These are phyloP conservation scores for Scaptomyza reducta DNA, from an alignment of 2,888 invertebrate genomes.

Conservation along the genomic window DNA sequence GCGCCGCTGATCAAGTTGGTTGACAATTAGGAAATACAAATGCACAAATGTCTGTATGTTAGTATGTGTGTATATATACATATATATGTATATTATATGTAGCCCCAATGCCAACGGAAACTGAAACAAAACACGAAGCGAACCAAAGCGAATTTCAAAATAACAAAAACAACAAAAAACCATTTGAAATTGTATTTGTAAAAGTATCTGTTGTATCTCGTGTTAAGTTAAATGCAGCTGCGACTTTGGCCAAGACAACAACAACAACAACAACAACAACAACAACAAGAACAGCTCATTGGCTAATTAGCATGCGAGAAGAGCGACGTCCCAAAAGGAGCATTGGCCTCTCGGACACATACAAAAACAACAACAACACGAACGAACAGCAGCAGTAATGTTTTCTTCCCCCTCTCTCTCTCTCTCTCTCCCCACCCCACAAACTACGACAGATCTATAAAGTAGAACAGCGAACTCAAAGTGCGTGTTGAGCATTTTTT, in stretches of 20 bases:
- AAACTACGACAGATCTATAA: constrained; percentile 23
- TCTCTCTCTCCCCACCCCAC: neutral
- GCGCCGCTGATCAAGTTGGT: constrained; percentile 6
- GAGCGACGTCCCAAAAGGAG: constrained; percentile 32
- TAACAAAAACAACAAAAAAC: neutral
- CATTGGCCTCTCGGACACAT: constrained; percentile 53
- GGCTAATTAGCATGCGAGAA: constrained; percentile 67
- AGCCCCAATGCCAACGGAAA: constrained; percentile 39
- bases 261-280: neutral
- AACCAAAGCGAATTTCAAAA: constrained; percentile 26
- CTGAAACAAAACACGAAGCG: constrained; percentile 19
- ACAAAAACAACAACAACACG: neutral
- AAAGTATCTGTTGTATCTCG: neutral
- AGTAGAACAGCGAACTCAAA: constrained; percentile 61
- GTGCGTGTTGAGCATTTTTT: constrained; percentile 66
- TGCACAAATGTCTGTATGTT: neutral
- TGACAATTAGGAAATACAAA: constrained; percentile 29
- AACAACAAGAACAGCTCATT: constrained; percentile 7
- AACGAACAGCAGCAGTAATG: neutral
- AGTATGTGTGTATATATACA: neutral
- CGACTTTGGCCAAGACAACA: too few species aligned
- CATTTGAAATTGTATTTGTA: constrained; percentile 28
- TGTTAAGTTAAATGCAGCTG: constrained; percentile 24
- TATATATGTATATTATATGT: neutral
- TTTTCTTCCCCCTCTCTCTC: neutral